Conservation (phyloP, 2,888 invertebrate species). For the Asteroscopus sphinx region DNA sequence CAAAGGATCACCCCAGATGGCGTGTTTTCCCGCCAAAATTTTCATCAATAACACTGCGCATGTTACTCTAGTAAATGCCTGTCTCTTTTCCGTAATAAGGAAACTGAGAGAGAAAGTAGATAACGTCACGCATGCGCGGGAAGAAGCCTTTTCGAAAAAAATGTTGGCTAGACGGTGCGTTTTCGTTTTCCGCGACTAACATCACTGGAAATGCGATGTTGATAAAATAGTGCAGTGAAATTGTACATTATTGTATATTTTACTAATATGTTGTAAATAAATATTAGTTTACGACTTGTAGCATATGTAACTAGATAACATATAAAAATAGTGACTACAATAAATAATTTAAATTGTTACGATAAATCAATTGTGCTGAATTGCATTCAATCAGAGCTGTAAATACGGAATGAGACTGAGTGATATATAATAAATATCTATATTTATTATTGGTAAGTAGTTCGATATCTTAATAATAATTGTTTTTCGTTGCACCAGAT, state of each 20-base stretch:
- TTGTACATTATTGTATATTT: slow-evolving; percentile 53
- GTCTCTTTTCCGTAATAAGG: slow-evolving; percentile 64
- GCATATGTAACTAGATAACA: slow-evolving; percentile 46
- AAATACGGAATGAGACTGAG: slow-evolving; percentile 30
- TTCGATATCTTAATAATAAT: slow-evolving; percentile 4
- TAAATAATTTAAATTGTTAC: slow-evolving; percentile 11
- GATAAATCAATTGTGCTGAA: slow-evolving; percentile 23
- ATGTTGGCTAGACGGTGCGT: slow-evolving; percentile 53
- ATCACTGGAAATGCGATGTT: slow-evolving; percentile 65
- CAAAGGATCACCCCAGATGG: slow-evolving; percentile 48
- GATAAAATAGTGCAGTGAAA: slow-evolving; percentile 59
- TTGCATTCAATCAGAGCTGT: slow-evolving; percentile 19
- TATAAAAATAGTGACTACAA: slow-evolving; percentile 23
- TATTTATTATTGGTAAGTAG: slow-evolving; percentile 42
- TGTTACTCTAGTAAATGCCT: slow-evolving; percentile 67
- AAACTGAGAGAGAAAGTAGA: slow-evolving; percentile 68
- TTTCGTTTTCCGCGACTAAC: slow-evolving; percentile 60
- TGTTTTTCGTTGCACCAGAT: slow-evolving; percentile 10
- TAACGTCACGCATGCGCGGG: slow-evolving; percentile 85
- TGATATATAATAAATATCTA: slow-evolving; percentile 19
- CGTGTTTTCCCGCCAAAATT: slow-evolving; percentile 79
- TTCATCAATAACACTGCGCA: slow-evolving; percentile 88
- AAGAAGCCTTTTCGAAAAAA: slow-evolving; percentile 55
- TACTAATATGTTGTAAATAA: slow-evolving; percentile 50
- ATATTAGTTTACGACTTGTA: slow-evolving; percentile 35